These are phyloP conservation scores for Microtus californicus DNA, from an alignment of 2,797 vertebrate species.

Conservation along the genomic window DNA sequence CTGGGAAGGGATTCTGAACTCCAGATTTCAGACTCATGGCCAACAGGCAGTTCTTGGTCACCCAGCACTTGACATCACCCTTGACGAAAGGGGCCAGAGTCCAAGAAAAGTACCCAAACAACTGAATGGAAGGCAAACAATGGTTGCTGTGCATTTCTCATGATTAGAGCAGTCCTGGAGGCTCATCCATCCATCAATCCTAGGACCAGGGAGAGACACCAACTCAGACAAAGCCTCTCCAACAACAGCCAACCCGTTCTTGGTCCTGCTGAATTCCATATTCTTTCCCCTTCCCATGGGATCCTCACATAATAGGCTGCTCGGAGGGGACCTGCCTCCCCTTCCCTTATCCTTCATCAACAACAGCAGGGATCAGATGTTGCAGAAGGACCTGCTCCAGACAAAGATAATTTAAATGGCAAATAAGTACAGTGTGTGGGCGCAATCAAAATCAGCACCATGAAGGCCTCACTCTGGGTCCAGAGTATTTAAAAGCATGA, in stretches of 20 bases:
- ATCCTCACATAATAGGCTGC: neutral
- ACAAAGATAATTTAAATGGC: constrained; percentile 85
- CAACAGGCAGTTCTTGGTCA: neutral
- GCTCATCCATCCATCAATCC: neutral
- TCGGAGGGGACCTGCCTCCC: constrained; percentile 64
- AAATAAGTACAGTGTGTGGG: constrained; percentile 86
- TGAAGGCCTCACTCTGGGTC: constrained; percentile 76
- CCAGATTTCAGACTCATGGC: neutral
- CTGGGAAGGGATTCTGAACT: rapidly evolving
- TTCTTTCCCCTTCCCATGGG: constrained; percentile 3
- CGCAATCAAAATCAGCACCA: constrained; percentile 84
- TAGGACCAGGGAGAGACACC: neutral
- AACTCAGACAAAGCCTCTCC: constrained; percentile 2
- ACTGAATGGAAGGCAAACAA: neutral
- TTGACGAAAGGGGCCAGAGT: constrained; percentile 6
- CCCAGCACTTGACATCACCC: neutral
- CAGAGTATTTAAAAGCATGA: constrained; percentile 82
- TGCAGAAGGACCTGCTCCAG: constrained; percentile 80
- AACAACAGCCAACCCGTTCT: neutral
- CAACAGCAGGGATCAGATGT: constrained; percentile 81
- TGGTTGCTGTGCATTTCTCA: neutral
- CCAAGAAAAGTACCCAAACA: neutral
- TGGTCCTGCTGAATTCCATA: neutral
- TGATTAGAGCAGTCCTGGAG: neutral
- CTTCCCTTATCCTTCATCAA: constrained; percentile 72